A percentile compares a stretch with the other conserved stretches of the same genome.
phyloP scores from a whole-genome alignment of 2,888 invertebrate genomes.

The Litoditis marina region DNA sequence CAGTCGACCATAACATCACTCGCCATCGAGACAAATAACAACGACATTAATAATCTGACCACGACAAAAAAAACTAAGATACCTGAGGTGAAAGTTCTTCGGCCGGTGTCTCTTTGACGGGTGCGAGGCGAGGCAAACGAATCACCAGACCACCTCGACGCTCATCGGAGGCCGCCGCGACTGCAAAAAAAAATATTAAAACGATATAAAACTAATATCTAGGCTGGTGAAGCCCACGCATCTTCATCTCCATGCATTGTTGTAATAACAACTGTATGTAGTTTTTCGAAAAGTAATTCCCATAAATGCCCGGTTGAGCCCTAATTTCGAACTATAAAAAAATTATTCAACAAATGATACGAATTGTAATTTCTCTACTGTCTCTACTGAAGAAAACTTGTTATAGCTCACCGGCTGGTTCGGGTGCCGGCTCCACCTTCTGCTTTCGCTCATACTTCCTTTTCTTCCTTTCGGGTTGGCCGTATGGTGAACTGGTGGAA shows the following conservation, averaged over 20 bases:
- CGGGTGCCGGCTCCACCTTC: conserved; percentile 18
- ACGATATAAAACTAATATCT: neutral
- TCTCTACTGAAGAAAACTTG: no score
- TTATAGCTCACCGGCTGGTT: no score
- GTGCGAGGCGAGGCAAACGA: conserved; percentile 8
- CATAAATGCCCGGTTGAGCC: neutral
- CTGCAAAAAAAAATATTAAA: neutral
- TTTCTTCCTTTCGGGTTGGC: conserved; percentile 33
- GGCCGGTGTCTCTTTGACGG: conserved; percentile 1
- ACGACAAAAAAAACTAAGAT: no score
- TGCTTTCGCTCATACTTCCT: conserved; percentile 43
- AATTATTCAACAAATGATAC: no score
- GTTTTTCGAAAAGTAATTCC: no score
- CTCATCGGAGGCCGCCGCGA: conserved; percentile 12
- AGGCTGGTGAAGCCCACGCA: no score
- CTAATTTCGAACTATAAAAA: conserved; percentile 15
- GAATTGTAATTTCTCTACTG: no score
- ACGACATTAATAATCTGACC: no score
- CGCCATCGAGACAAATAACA: no score
- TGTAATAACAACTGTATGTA: no score
- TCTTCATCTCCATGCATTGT: no score
- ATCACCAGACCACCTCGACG: conserved; percentile 21
- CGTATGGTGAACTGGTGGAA: conserved; percentile 15
- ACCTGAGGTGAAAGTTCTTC: neutral
- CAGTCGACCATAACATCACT: no score